Percentiles rank a stretch among this genome's conserved stretches.
Conservation (phyloP, 1,140 invertebrate species). For the Calephelis nemesis region DNA sequence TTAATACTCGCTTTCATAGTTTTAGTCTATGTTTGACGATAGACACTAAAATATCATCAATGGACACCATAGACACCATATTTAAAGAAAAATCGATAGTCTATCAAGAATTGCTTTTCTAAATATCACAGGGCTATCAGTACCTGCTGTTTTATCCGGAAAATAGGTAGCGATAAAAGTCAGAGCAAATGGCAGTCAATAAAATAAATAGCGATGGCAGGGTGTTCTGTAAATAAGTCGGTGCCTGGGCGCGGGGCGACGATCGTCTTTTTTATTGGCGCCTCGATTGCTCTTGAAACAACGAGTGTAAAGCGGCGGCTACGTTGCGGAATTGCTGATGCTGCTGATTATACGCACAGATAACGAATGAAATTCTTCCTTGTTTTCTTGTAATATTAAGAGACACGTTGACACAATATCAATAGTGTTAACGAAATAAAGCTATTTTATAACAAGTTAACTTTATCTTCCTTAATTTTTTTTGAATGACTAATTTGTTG, state of each 20-base stretch:
- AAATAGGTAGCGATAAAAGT: conserved; percentile 75
- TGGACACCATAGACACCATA: too few species aligned
- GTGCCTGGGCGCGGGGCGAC: conserved; percentile 64
- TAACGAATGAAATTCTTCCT: conserved; percentile 57
- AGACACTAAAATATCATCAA: too few species aligned
- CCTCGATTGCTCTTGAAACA: conserved; percentile 75
- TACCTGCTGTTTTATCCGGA: conserved; percentile 68
- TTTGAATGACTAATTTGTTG: too few species aligned
- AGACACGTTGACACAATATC: neutral
- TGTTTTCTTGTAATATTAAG: neutral
- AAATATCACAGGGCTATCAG: conserved; percentile 38
- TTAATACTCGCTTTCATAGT: too few species aligned
- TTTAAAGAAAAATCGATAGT: too few species aligned
- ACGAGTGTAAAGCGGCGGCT: conserved; percentile 52
- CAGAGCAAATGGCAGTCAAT: conserved; percentile 77
- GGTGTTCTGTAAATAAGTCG: conserved; percentile 79
- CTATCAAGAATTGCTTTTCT: neutral
- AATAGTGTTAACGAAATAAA: neutral
- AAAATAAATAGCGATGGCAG: conserved; percentile 78
- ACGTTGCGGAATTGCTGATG: conserved; percentile 60
- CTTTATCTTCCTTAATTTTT: too few species aligned
- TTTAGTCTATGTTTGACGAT: too few species aligned
- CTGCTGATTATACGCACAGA: conserved; percentile 65
- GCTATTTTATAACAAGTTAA: too few species aligned
- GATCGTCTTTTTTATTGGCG: conserved; percentile 78